Evolutionary conservation across 2,888 invertebrate genomes (phyloP).

Genomic region (Leptura quadrifasciata): DNA sequence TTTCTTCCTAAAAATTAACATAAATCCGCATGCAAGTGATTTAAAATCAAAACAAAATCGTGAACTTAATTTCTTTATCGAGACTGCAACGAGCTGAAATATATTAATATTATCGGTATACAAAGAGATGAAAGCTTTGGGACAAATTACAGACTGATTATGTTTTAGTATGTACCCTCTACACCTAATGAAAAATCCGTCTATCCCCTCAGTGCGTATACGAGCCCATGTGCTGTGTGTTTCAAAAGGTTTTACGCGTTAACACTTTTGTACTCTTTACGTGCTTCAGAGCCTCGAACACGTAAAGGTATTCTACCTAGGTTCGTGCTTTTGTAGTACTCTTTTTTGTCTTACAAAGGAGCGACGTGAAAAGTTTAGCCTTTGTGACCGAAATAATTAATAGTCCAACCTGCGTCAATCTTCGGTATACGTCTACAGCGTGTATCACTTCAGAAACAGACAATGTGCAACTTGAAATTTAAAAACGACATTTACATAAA

Average conservation of each 20-base stretch:
- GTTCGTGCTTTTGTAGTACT: slow-evolving; percentile 17
- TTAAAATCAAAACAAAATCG: no score
- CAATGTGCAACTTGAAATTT: no score
- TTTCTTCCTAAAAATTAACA: no score
- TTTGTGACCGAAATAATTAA: slow-evolving; percentile 24
- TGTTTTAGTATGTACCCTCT: not conserved
- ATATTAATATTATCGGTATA: not conserved
- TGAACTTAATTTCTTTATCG: no score
- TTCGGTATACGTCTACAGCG: slow-evolving; percentile 9
- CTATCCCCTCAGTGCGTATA: not conserved
- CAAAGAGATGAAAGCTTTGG: not conserved
- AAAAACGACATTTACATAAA: no score
- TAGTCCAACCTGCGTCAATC: not conserved
- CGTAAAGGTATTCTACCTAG: not conserved
- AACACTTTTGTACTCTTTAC: slow-evolving; percentile 4
- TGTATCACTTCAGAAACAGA: not conserved
- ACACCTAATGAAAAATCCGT: not conserved
- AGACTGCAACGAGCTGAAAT: no score
- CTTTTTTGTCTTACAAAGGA: not conserved
- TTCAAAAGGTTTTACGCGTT: slow-evolving; percentile 7
- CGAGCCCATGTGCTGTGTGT: not conserved
- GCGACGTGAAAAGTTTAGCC: not conserved
- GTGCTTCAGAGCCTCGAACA: not conserved
- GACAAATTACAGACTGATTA: not conserved
- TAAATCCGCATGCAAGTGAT: no score